phyloP scores from a whole-genome alignment of 2,888 invertebrate species.

The Spisula solida region DNA sequence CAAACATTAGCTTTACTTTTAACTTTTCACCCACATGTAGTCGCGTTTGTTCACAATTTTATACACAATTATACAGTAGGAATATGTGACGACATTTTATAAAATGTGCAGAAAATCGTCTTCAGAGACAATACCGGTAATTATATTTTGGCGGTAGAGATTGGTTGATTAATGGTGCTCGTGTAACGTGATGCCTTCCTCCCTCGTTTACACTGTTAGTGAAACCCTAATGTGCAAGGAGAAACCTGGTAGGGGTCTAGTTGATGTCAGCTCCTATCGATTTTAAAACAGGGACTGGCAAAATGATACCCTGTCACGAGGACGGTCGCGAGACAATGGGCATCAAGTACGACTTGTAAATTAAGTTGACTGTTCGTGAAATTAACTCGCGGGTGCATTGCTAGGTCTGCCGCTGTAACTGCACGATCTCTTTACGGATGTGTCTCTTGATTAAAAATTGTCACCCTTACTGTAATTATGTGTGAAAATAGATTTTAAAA shows the following conservation, averaged over 20 bases:
- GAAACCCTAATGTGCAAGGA: constrained; percentile 34
- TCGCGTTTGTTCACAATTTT: too few relatives aligned
- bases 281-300: constrained; percentile 33
- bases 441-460: constrained; percentile 10
- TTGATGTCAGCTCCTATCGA: constrained; percentile 32
- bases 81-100: not conserved
- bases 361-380: constrained; percentile 38
- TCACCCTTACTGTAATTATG: constrained; percentile 9
- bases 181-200: not conserved
- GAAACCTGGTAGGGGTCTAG: constrained; percentile 34
- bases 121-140: not conserved
- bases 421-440: not conserved
- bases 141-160: constrained; percentile 27
- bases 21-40: too few relatives aligned
- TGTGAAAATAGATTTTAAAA: constrained; percentile 22
- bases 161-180: constrained; percentile 32
- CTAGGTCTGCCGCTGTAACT: not conserved
- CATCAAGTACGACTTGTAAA: constrained; percentile 35
- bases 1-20: too few relatives aligned
- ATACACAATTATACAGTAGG: not conserved
- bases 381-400: constrained; percentile 24
- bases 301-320: constrained; percentile 43
- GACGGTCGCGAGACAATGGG: constrained; percentile 9
- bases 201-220: not conserved
- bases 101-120: not conserved